Evolutionary conservation across 2,113 vertebrate species (phyloP).

Genomic region (Cranoglanis bouderius): DNA sequence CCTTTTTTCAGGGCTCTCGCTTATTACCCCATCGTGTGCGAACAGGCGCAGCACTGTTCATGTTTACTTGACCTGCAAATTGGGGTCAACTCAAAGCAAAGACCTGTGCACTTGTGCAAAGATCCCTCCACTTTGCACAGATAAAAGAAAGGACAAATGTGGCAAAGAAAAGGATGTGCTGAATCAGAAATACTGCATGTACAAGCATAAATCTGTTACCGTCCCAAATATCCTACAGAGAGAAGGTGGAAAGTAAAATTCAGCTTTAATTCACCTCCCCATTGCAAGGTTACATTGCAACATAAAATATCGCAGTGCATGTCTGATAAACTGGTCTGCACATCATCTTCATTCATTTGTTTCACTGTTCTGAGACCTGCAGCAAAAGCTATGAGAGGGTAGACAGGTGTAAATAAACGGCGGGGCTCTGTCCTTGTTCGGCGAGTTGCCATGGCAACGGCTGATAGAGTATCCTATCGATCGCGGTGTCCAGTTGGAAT

Average conservation of each 20-base stretch:
- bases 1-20: constrained; percentile 43
- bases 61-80: constrained; percentile 73
- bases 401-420: constrained; percentile 78
- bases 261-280: constrained; percentile 2
- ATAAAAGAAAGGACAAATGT: constrained; percentile 15
- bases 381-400: constrained; percentile 53
- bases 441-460: constrained; percentile 81
- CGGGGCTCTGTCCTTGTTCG: constrained; percentile 75
- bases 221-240: background rate
- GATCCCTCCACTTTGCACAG: constrained; percentile 36
- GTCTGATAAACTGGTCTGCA: constrained; percentile 22
- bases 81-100: constrained; percentile 73
- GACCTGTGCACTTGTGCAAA: constrained; percentile 50
- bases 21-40: constrained; percentile 59
- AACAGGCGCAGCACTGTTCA: constrained; percentile 68
- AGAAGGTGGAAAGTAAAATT: constrained; percentile 11
- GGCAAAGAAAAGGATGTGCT: background rate
- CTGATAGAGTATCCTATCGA: constrained; percentile 86
- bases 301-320: constrained; percentile 23
- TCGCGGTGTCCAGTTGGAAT: constrained; percentile 77
- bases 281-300: constrained; percentile 16
- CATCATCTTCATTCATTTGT: constrained; percentile 61
- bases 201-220: background rate
- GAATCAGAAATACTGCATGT: background rate
- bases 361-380: constrained; percentile 69